A percentile compares a stretch with the other conserved stretches of the same genome.
phyloP scores from a whole-genome alignment of 1,140 invertebrate species.

The Elymnias hypermnestra region DNA sequence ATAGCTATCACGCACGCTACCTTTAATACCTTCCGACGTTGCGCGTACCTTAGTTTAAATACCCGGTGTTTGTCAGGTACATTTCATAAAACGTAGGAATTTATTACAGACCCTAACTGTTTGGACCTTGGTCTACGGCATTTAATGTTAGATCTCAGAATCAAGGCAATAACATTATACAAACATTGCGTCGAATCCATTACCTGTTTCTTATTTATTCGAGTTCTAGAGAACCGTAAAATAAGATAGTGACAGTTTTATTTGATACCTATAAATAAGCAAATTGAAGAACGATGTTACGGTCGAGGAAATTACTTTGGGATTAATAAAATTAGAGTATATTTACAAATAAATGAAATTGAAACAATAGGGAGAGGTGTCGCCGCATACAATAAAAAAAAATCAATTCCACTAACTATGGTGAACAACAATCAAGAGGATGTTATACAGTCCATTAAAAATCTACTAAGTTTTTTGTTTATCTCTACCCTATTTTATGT shows the following conservation, averaged over 20 bases:
- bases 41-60: constrained; percentile 32
- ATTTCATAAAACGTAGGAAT: constrained; percentile 33
- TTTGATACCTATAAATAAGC: constrained; percentile 8
- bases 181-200: constrained; percentile 8
- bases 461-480: constrained; percentile 3
- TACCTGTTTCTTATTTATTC: constrained; percentile 14
- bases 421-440: too few relatives aligned
- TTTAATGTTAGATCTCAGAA: constrained; percentile 1
- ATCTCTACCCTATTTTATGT: constrained; percentile 13
- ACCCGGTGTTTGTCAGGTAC: constrained; percentile 15
- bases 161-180: constrained; percentile 3
- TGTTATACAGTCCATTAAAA: background rate
- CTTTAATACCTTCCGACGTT: constrained; percentile 20
- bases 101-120: constrained; percentile 23
- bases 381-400: too few relatives aligned
- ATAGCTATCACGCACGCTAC: constrained; percentile 51
- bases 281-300: constrained; percentile 16
- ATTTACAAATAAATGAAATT: too few relatives aligned
- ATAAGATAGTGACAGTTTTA: constrained; percentile 14
- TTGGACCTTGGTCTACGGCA: background rate
- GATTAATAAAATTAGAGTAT: too few relatives aligned
- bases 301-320: background rate
- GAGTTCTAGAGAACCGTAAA: constrained; percentile 9
- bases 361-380: too few relatives aligned
- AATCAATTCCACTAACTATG: too few relatives aligned